Evolutionary conservation across 2,113 vertebrate genomes (phyloP), one percentile per base, ranked within the genome.

Genomic region (Morphnarchus princeps): DNA sequence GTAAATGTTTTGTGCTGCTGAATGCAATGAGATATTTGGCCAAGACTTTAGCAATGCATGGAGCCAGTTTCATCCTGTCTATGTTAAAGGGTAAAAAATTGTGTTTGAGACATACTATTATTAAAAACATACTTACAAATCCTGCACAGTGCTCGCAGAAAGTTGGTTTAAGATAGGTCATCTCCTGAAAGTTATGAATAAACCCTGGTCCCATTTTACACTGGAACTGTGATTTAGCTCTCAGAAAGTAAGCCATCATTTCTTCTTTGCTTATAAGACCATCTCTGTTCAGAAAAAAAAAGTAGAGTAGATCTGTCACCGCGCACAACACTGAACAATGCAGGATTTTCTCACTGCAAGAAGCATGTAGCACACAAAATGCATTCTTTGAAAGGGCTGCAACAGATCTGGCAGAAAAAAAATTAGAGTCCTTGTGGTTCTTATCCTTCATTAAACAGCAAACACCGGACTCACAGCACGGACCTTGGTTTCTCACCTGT

Each of bases 131-230:
- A 99, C 99, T 98, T 98, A 99, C 99, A 98, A 99, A 99, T 98
- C 99, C 99, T 49, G 99, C 99, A 94, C 99, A 99, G 90, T 99
- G 99, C 96, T 99, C 99, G 0, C 99, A 99, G 98, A 99, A 99
- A 55, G 99, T 99, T 92, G 99, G 99, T 93, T 99, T 99, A 95
- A 99, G 98, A 97, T 99, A 99, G 4, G 99, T 99, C 98, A 99
- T 99, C 98, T 99, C 99, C 94, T 99, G 99, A 94, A 99, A 99
- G 93, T 98, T 99, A 82, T 99, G 99, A 90, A 99, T 97, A 96
- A 99, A 99, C n/a, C 99, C 99, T 8, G 99, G 99, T 62, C 99
- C 99, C 99, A 99, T 99, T 98, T 99, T 99, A 96, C 98, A 99
- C 96, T 99, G 99, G 43, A 99, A 98, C 74, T 99, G 98, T 9